These are phyloP conservation scores for Macrosoma leucophasiata DNA, from an alignment of 2,888 invertebrate species.

Conservation along the genomic window DNA sequence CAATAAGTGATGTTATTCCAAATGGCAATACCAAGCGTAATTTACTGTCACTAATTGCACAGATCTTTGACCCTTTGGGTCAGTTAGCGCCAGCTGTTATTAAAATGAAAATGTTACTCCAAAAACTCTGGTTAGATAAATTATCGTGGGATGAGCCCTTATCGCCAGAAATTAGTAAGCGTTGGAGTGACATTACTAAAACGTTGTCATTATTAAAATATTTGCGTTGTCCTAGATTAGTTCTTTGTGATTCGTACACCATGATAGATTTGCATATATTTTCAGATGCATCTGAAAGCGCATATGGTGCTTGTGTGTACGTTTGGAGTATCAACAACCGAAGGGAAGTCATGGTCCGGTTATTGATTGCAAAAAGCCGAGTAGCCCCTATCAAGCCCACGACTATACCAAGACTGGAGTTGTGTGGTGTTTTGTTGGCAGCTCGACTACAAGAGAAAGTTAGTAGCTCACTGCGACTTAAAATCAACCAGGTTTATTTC, in stretches of 20 bases:
- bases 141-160: background rate
- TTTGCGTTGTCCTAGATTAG: constrained; percentile 23
- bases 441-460: constrained; percentile 27
- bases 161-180: constrained; percentile 5
- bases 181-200: constrained; percentile 1
- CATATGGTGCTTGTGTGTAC: constrained; percentile 31
- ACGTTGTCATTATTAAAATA: constrained; percentile 18
- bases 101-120: background rate
- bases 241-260: constrained; percentile 19
- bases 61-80: background rate
- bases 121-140: background rate
- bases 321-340: constrained; percentile 17
- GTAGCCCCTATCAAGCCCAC: constrained; percentile 28
- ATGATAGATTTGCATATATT: constrained; percentile 27
- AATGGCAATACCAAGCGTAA: constrained; percentile 7
- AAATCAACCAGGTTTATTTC: constrained; percentile 14
- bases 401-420: constrained; percentile 32
- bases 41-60: background rate
- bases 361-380: constrained; percentile 27
- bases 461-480: constrained; percentile 16
- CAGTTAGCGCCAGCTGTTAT: background rate
- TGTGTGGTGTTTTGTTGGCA: constrained; percentile 30
- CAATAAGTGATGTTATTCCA: background rate
- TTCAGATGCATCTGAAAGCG: constrained; percentile 29
- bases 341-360: constrained; percentile 13